A percentile compares a stretch with the other conserved stretches of the same genome.
phyloP scores from a whole-genome alignment of 2,797 vertebrate species.

The Enteromius afrohamiltoni region DNA sequence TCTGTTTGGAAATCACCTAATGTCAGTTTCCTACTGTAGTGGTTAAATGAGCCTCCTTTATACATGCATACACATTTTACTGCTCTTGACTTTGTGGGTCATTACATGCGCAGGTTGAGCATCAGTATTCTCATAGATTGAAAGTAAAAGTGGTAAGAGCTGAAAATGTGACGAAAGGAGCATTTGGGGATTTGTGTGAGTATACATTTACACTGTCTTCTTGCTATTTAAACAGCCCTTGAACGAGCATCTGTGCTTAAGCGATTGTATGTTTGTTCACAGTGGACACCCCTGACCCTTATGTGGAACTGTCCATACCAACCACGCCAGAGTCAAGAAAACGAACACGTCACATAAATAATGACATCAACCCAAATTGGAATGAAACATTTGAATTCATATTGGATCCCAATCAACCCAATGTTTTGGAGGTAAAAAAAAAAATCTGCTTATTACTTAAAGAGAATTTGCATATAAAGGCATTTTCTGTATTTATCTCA shows the following conservation, averaged over 20 bases:
- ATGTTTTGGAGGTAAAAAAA: slow-evolving; percentile 87
- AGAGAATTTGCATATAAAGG: not conserved
- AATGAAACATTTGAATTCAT: slow-evolving; percentile 94
- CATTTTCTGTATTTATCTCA: not conserved
- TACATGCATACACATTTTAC: not conserved
- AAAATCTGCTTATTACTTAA: not conserved
- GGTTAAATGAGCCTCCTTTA: slow-evolving; percentile 32
- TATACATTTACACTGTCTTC: slow-evolving; percentile 58
- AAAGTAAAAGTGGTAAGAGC: slow-evolving; percentile 87
- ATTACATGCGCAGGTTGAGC: slow-evolving; percentile 87
- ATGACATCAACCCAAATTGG: slow-evolving; percentile 93
- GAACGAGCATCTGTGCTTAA: not conserved
- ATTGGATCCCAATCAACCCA: slow-evolving; percentile 92
- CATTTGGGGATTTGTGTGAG: slow-evolving; percentile 94
- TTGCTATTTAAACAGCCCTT: not conserved
- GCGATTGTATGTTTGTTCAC: slow-evolving; percentile 44
- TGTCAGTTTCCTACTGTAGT: slow-evolving; percentile 21
- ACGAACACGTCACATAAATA: slow-evolving; percentile 93
- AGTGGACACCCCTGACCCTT: slow-evolving; percentile 99
- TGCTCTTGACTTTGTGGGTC: slow-evolving; percentile 7
- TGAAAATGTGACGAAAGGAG: slow-evolving; percentile 95
- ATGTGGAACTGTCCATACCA: slow-evolving; percentile 93
- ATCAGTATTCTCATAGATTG: slow-evolving; percentile 94
- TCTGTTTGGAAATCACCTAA: slow-evolving; percentile 27
- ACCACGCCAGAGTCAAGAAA: slow-evolving; percentile 93